Percentiles rank a stretch among this genome's conserved stretches.
phyloP scores from a whole-genome alignment of 2,113 vertebrate genomes.

The Panurus biarmicus region DNA sequence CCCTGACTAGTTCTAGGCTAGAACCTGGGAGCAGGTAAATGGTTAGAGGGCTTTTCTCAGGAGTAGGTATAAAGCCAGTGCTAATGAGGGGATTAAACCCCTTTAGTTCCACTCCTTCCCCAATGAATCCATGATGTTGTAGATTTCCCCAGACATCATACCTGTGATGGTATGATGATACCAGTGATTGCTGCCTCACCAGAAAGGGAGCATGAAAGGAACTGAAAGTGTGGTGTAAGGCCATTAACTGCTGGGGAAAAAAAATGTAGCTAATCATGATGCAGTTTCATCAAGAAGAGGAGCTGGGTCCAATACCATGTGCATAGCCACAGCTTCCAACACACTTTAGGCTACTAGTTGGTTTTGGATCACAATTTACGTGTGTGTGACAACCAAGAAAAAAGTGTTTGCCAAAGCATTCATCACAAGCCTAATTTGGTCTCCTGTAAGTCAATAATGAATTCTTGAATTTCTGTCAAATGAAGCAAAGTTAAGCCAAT shows the following conservation, averaged over 20 bases:
- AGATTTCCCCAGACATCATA: not conserved
- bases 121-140: not conserved
- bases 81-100: not conserved
- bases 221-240: not conserved
- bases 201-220: not conserved
- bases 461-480: conserved; percentile 34
- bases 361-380: not conserved
- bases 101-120: not conserved
- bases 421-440: not conserved
- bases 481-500: conserved; percentile 12
- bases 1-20: not conserved
- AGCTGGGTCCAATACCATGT: not conserved
- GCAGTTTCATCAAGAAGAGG: not conserved
- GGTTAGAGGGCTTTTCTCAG: not conserved
- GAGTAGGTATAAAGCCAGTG: not conserved
- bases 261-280: not conserved
- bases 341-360: not conserved
- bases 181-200: not conserved
- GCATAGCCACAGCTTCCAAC: not conserved
- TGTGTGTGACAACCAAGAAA: not conserved
- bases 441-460: conserved; percentile 16
- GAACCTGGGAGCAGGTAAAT: not conserved
- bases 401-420: not conserved
- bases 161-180: too few species aligned
- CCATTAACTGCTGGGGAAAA: not conserved